Evolutionary conservation across 2,113 vertebrate genomes (phyloP), one percentile per base, ranked within the genome.

Genomic region (Platysternon megacephalum): DNA sequence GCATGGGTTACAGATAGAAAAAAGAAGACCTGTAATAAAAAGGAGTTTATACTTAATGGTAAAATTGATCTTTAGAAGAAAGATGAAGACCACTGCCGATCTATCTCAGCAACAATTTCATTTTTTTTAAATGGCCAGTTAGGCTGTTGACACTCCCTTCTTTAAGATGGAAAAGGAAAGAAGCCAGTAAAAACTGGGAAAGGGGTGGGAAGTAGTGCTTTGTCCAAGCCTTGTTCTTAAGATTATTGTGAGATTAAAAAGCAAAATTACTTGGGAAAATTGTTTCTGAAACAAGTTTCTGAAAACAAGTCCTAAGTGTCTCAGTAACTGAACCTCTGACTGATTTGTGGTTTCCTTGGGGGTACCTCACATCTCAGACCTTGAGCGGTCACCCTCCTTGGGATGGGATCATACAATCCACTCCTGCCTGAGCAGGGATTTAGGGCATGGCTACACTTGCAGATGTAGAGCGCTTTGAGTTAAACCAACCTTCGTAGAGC

Each of bases 21-120:
- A 79, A 80, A 22, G 52, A 19, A 19, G 6, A 68, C 13, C 48
- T 53, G 5, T 52, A 53, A 22, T 21, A 53, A 52, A 83, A 6
- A 87, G 7, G 44, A 1, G 0, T 0, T 65, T 55, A 84, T 90
- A 44, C 12, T 14, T 3, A 1, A 78, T 12, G 3, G 4, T 35
- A 88, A 88, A 91, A 13, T 0, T 11, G 3, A 3, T 24, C 35
- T 55, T 53, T n/a, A 29, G n/a, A 48, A 88, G 84, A 80, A 19
- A 35, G 0, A 0, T 3, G 3, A 68, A 87, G 91, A 58, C 3
- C 5, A 86, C 11, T 87, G 39, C 4, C 1, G 13, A n/a, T 68
- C 32, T 48, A 46, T 3, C 19, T 74, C 5, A 46, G 26, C 35
- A 86, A 42, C 58, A 83, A 61, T 51, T 74, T 79, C 0, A 5